phyloP scores from a whole-genome alignment of 2,113 vertebrate species.

The Setophaga coronata region DNA sequence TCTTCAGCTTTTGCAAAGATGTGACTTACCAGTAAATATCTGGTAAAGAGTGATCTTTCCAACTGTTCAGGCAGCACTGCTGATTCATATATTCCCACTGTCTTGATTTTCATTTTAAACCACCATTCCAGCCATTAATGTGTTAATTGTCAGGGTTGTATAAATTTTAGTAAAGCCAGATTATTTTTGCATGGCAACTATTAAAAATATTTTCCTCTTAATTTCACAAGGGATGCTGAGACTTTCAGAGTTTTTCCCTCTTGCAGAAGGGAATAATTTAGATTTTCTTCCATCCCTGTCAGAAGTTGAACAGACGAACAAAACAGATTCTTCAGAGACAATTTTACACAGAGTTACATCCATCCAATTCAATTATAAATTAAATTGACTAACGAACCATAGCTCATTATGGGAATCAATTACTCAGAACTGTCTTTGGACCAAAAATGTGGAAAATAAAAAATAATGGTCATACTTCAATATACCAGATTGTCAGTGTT shows the following conservation, averaged over 20 bases:
- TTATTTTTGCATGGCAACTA: conserved; percentile 81
- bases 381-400: conserved; percentile 95
- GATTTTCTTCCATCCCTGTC: conserved; percentile 84
- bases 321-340: conserved; percentile 89
- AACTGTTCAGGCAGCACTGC: neutral
- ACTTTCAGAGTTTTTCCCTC: conserved; percentile 74
- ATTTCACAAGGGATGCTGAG: conserved; percentile 83
- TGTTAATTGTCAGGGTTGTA: conserved; percentile 76
- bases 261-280: conserved; percentile 83
- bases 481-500: conserved; percentile 86
- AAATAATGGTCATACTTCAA: conserved; percentile 88
- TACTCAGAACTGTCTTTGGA: conserved; percentile 91
- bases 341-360: conserved; percentile 90
- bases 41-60: conserved; percentile 46
- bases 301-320: conserved; percentile 87
- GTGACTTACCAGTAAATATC: conserved; percentile 44
- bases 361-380: conserved; percentile 95
- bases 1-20: conserved; percentile 30
- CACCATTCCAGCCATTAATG: conserved; percentile 59
- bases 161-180: conserved; percentile 78
- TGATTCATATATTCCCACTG: conserved; percentile 14
- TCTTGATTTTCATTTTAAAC: conserved; percentile 37
- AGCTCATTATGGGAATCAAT: conserved; percentile 94
- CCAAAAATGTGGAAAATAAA: conserved; percentile 90
- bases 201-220: conserved; percentile 82